Conservation (phyloP, 1,140 invertebrate species). For the Pseudobourletiella spinata region DNA sequence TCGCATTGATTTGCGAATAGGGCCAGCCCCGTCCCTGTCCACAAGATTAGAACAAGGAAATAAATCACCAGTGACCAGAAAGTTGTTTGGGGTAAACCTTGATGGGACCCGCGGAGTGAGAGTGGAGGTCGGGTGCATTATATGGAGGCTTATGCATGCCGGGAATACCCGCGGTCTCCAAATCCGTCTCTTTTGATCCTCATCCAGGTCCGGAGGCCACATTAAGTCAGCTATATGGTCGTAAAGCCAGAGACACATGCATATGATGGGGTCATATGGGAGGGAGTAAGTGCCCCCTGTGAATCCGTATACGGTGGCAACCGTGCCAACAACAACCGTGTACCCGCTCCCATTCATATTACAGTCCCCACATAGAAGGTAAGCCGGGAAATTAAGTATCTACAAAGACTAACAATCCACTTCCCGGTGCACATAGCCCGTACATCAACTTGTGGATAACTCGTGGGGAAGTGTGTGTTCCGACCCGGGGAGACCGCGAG, state of each 20-base stretch:
- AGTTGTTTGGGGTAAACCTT: conserved; percentile 29
- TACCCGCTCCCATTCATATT: too few species aligned
- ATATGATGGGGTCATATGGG: too few species aligned
- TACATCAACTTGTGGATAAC: neutral
- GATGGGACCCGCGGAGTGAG: conserved; percentile 25
- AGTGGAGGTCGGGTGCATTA: neutral
- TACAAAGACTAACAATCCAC: neutral
- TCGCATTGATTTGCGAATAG: conserved; percentile 29
- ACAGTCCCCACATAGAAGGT: too few species aligned
- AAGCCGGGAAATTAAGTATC: neutral
- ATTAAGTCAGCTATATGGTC: too few species aligned
- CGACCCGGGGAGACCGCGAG: conserved; percentile 9
- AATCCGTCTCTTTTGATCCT: too few species aligned
- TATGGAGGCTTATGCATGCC: too few species aligned
- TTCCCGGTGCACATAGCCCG: neutral
- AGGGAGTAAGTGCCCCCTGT: too few species aligned
- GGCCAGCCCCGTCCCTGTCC: conserved; percentile 21
- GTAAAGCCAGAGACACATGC: too few species aligned
- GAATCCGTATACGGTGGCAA: too few species aligned
- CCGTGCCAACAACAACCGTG: too few species aligned
- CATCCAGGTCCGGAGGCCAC: too few species aligned
- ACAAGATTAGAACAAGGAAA: conserved; percentile 26
- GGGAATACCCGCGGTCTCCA: too few species aligned
- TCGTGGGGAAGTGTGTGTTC: neutral
- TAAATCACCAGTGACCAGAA: conserved; percentile 31